Base-by-base conservation (phyloP, 2,113 vertebrate genomes). In the Ornithorhynchus anatinus region DNA sequence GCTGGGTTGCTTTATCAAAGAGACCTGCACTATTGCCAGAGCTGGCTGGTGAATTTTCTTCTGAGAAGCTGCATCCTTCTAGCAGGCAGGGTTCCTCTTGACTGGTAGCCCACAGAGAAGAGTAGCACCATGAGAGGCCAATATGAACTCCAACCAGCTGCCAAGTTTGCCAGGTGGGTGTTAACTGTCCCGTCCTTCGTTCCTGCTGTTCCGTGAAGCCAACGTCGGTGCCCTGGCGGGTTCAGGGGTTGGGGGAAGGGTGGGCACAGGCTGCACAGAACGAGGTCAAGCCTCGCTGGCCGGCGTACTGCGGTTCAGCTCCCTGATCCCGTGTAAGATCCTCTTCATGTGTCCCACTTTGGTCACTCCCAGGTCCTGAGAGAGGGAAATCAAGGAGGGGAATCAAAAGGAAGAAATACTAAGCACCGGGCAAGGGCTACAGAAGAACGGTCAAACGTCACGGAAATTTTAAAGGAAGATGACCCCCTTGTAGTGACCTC, bases 291-390 rank as follows among this genome's bases (percentile, higher is more conserved):
- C 96, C 85, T 97, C 96, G 88, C 93, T 93, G 91, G 90, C 93
- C 65, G 95, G 92, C 82, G 91, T 87, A 92, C 77, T 94, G 72
- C 95, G 93, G 89, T 92, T 96, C 91, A 99, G 92, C 72, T 97
- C 96, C 87, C 94, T 89, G 94, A 99, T 97, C 50, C 96, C 97
- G 20, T 98, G 97, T 43, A 99, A 92, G 81, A 99, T 99, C 75
- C 98, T 89, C 93, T 99, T 99, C 95, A 99, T 95, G 70, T 99
- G 98, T 40, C 98, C 98, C 64, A 99, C 97, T 91, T 99, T 99
- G 37, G 96, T 96, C 85, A 99, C 96, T 1, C 97, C 98, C 35
- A 99, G 91, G 72, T 99, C 98, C 98, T 99, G 84, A 44, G 84
- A 88, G 67, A n/a, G n/a, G n/a, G n/a, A n/a, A n/a, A n/a, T n/a